These are phyloP conservation scores for Melieria crassipennis DNA, from an alignment of 2,888 invertebrate species.

Conservation along the genomic window DNA sequence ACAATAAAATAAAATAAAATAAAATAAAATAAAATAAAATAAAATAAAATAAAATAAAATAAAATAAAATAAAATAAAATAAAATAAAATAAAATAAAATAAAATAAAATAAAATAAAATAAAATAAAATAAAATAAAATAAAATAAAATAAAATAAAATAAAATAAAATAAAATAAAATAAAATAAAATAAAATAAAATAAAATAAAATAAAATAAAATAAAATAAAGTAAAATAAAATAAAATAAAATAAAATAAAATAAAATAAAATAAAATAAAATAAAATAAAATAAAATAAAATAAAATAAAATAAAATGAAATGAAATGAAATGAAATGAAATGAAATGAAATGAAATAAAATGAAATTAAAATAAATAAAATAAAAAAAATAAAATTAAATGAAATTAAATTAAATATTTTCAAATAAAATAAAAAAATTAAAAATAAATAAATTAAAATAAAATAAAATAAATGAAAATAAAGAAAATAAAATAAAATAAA, in stretches of 20 bases:
- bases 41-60: constrained; percentile 7
- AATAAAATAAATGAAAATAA: too few relatives aligned
- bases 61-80: constrained; percentile 2
- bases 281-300: not conserved
- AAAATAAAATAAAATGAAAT: not conserved
- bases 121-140: constrained; percentile 2
- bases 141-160: not conserved
- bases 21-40: constrained; percentile 2
- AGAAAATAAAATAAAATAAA: too few relatives aligned
- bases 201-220: constrained; percentile 32
- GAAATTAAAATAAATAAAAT: not conserved
- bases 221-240: not conserved
- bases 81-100: constrained; percentile 6
- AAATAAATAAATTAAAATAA: too few relatives aligned
- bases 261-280: constrained; percentile 11
- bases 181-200: constrained; percentile 43
- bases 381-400: too few relatives aligned
- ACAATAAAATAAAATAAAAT: constrained; percentile 1
- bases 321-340: constrained; percentile 3
- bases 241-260: not conserved
- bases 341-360: constrained; percentile 10
- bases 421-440: too few relatives aligned
- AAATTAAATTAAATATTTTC: too few relatives aligned
- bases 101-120: constrained; percentile 7
- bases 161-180: constrained; percentile 13